Conservation (phyloP, 2,113 vertebrate species). For the Willisornis vidua region DNA sequence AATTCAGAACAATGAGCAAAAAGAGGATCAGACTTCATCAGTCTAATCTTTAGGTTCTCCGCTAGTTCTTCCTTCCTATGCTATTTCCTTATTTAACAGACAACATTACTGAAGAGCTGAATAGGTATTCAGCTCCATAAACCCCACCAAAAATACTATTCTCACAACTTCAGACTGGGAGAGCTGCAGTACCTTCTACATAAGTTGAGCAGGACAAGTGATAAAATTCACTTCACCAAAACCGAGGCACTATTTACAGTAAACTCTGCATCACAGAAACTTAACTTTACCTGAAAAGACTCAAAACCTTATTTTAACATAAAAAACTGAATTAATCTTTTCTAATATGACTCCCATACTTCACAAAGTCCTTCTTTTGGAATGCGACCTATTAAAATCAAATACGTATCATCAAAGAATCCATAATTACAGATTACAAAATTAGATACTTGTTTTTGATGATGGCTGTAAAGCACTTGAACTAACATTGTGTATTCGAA, state of each 20-base stretch:
- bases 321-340: neutral
- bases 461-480: neutral
- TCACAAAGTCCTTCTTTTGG: neutral
- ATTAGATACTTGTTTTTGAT: neutral
- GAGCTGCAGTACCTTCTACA: neutral
- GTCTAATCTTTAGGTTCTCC: neutral
- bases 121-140: neutral
- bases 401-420: neutral
- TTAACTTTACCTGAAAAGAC: neutral
- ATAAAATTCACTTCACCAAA: neutral
- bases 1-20: neutral
- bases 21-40: neutral
- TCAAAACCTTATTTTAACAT: neutral
- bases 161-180: neutral
- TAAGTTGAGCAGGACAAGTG: neutral
- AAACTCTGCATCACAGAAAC: neutral
- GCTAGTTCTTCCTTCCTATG: neutral
- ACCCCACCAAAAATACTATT: neutral
- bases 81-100: neutral
- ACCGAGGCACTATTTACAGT: neutral
- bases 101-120: neutral
- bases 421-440: neutral
- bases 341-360: neutral
- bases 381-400: neutral
- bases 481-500: neutral